Percentiles rank a stretch among this genome's conserved stretches.
Conservation (phyloP, 2,797 vertebrate genomes). For the Odontamblyopus rebecca region DNA sequence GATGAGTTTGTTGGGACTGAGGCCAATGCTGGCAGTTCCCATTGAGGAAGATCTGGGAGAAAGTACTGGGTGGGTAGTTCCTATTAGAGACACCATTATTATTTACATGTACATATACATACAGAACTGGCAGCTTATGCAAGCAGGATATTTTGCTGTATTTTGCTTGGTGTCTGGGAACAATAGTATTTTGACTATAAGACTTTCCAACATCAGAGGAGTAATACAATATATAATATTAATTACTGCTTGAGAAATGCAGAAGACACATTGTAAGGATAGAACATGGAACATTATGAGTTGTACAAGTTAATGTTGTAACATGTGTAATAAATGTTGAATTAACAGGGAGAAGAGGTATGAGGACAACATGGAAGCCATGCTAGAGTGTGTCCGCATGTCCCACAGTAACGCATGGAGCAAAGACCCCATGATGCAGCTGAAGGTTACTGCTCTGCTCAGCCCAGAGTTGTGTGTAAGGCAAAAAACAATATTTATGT, state of each 20-base stretch:
- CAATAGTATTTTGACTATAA: not conserved
- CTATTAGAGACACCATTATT: not conserved
- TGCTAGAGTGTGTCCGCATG: conserved; percentile 85
- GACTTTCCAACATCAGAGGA: not conserved
- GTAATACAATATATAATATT: not conserved
- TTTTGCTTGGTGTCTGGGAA: not conserved
- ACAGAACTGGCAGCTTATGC: not conserved
- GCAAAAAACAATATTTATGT: not conserved
- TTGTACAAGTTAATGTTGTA: not conserved
- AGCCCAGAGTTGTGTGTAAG: conserved; percentile 88
- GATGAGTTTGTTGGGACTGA: conserved; percentile 79
- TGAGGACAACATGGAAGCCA: conserved; percentile 79
- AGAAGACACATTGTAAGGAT: not conserved
- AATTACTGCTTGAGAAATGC: no score
- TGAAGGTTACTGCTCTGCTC: conserved; percentile 87
- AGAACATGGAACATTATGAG: no score
- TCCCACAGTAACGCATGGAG: conserved; percentile 76
- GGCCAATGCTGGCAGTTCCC: conserved; percentile 88
- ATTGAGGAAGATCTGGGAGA: conserved; percentile 85
- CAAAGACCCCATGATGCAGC: conserved; percentile 85
- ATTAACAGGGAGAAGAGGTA: conserved; percentile 81
- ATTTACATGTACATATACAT: not conserved
- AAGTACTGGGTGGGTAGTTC: conserved; percentile 64
- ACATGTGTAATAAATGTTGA: not conserved
- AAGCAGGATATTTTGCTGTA: not conserved